Evolutionary conservation across 92 coral and sea anemone genomes (phyloP), one percentile per base, ranked within the genome.

Genomic region (Porites cylindrica): DNA sequence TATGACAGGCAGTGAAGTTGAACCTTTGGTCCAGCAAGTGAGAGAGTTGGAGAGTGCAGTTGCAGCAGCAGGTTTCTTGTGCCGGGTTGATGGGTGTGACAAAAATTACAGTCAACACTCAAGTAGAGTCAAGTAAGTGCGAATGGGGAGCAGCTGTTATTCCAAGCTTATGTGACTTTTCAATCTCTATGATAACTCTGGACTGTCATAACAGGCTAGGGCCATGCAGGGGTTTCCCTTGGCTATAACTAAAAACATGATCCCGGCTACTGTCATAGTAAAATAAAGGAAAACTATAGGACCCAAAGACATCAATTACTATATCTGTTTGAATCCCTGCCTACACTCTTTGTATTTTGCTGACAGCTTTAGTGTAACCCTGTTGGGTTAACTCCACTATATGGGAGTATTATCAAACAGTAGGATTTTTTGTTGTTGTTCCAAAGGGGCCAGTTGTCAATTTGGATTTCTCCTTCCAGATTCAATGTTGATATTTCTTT

Each of bases 41-140:
- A 26, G 51, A 16, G 63, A 69, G 67, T 76, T 90, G 43, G 51
- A 66, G 9, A 72, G 75, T 66, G 62, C 90, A 17, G 29, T 26
- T 26, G 26, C 24, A n/a, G 74, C 29, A 7, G 61, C 58, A 26
- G 65, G 83, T 59, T 90, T 59, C 68, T 19, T 1, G 19, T 90
- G 90, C 66, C 65, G 76, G 32, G 85, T 54, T 14, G 86, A 75
- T 6, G 91, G 66, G 8, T 88, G 83, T 56, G n/a, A 38, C 14
- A 66, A 67, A 66, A 63, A 51, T 4, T 88, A 74, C 67, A 79
- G 69, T 51, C 76, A 81, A 23, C 91, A 88, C 16, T 82, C 91
- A 3, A 71, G 2, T 26, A 26, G 29, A 26, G 29, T 26, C 29
- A 26, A 26, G 29, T 26, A 26, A 26, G 29, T 26, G 29, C 29